These are phyloP conservation scores for Bimastos eiseni DNA, from an alignment of 2,888 invertebrate species.

Conservation along the genomic window DNA sequence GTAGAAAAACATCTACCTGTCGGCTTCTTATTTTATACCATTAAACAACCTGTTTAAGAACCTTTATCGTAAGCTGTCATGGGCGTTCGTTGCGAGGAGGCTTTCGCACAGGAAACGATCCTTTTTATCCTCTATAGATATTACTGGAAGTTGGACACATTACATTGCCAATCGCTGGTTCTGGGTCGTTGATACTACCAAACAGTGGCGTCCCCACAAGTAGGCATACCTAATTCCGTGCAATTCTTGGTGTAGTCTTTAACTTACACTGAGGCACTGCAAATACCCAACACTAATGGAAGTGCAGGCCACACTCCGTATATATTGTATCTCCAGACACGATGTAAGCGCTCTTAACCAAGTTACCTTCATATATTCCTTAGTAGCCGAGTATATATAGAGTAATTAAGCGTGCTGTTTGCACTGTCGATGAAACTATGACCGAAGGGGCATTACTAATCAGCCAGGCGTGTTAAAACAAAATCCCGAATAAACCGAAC, in stretches of 20 bases:
- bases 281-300: background rate
- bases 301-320: no score
- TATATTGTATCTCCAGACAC: no score
- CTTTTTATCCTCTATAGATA: background rate
- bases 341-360: no score
- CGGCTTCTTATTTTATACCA: background rate
- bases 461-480: background rate
- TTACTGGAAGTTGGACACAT: background rate
- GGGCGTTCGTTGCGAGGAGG: background rate
- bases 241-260: no score
- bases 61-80: background rate
- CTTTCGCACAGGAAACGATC: background rate
- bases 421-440: background rate
- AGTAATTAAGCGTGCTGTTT: background rate
- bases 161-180: background rate
- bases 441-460: background rate
- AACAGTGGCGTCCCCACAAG: no score
- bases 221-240: no score
- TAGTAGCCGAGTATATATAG: background rate
- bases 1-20: background rate
- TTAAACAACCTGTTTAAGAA: background rate
- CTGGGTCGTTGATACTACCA: no score
- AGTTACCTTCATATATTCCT: background rate
- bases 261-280: background rate
- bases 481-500: conserved; percentile 13